phyloP scores from a whole-genome alignment of 2,888 invertebrate genomes.

The Leptinotarsa peninsularis region DNA sequence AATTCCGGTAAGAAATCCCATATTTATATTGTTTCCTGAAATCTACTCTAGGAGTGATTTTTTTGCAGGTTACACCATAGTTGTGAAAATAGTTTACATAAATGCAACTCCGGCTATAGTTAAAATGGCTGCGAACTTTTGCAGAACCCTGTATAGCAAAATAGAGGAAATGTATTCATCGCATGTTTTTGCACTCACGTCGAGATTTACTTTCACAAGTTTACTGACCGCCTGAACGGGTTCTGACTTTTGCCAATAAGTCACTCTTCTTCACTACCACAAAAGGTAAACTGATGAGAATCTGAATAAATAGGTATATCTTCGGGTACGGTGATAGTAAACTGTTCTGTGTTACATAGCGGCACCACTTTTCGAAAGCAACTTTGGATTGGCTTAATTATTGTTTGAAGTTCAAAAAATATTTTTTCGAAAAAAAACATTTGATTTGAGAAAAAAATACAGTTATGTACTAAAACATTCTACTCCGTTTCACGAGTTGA shows the following conservation, averaged over 20 bases:
- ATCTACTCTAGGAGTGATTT: no score
- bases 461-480: conserved; percentile 39
- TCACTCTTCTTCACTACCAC: conserved; percentile 20
- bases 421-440: no score
- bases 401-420: no score
- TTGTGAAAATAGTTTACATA: no score
- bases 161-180: conserved; percentile 21
- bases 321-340: not conserved
- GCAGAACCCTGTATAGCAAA: not conserved
- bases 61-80: no score
- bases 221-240: conserved; percentile 23
- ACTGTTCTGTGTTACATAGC: not conserved
- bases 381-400: not conserved
- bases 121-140: no score
- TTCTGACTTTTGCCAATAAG: conserved; percentile 21
- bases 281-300: conserved; percentile 23
- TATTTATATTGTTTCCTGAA: no score
- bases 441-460: conserved; percentile 47
- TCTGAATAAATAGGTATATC: not conserved
- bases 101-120: no score
- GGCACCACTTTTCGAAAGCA: not conserved
- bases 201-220: conserved; percentile 32
- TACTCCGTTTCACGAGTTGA: no score
- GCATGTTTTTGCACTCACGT: conserved; percentile 21
- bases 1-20: no score